Evolutionary conservation across 2,797 vertebrate species (phyloP).

Genomic region (Galaxias olidus): DNA sequence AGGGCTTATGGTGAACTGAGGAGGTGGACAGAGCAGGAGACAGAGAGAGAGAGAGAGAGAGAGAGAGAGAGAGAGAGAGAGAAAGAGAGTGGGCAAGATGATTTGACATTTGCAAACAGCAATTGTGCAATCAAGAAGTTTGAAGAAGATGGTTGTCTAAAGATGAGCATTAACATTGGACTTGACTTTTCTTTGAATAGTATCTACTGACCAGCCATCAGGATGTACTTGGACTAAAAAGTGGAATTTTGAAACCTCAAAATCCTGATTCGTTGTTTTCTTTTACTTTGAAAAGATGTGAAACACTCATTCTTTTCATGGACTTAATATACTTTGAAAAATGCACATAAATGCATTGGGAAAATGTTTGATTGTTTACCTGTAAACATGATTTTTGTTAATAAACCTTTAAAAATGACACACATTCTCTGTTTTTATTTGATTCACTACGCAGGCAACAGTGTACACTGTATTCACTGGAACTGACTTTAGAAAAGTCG

Average conservation of each 20-base stretch:
- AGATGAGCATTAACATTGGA: slow-evolving; percentile 44
- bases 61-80: slow-evolving; percentile 44
- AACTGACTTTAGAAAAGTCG: slow-evolving; percentile 16
- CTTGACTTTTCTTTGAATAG: slow-evolving; percentile 33
- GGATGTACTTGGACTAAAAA: slow-evolving; percentile 50
- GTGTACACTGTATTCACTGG: neutral
- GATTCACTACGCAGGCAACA: slow-evolving; percentile 21
- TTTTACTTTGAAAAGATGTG: slow-evolving; percentile 46
- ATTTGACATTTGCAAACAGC: slow-evolving; percentile 50
- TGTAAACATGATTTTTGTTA: slow-evolving; percentile 63
- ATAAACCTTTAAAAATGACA: slow-evolving; percentile 68
- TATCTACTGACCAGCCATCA: slow-evolving; percentile 36
- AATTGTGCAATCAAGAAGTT: neutral
- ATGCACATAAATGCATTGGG: slow-evolving; percentile 3
- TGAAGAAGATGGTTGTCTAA: slow-evolving; percentile 15
- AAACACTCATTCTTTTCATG: too few species aligned
- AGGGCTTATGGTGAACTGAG: slow-evolving; percentile 50
- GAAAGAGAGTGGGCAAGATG: too few species aligned
- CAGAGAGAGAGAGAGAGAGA: slow-evolving; percentile 39
- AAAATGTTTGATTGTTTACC: slow-evolving; percentile 13
- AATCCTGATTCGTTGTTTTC: slow-evolving; percentile 52
- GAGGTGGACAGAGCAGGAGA: slow-evolving; percentile 38
- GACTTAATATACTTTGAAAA: slow-evolving; percentile 28
- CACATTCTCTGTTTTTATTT: slow-evolving; percentile 39
- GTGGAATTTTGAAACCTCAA: slow-evolving; percentile 40